A percentile compares a stretch with the other conserved stretches of the same genome.
Conservation (phyloP, 1,140 invertebrate species). For the Conopomorpha cramerella region DNA sequence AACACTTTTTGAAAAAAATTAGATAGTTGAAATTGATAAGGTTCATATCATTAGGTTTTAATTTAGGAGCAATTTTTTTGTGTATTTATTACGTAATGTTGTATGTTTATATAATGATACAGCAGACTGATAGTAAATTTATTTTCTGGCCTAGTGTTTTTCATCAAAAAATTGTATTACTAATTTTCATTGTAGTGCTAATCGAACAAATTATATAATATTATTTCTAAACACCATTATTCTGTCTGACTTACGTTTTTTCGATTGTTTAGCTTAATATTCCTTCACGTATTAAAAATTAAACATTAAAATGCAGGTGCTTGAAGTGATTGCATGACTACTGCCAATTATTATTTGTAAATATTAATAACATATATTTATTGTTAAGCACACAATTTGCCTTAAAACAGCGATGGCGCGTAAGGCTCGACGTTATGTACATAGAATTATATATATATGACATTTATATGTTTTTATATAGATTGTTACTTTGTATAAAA, state of each 20-base stretch:
- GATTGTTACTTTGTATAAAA: slow-evolving; percentile 45
- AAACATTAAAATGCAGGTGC: slow-evolving; percentile 43
- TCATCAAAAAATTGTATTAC: slow-evolving; percentile 22
- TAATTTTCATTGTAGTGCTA: too few species aligned
- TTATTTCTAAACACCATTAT: slow-evolving; percentile 14
- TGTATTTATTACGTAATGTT: slow-evolving; percentile 11
- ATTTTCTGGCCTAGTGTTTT: slow-evolving; percentile 39
- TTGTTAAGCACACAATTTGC: slow-evolving; percentile 30
- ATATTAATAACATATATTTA: slow-evolving; percentile 34
- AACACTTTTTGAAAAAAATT: too few species aligned
- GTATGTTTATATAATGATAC: slow-evolving; percentile 26
- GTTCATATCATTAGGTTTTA: slow-evolving; percentile 59
- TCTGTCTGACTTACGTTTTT: slow-evolving; percentile 21
- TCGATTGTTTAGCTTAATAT: slow-evolving; percentile 2
- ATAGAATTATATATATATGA: slow-evolving; percentile 48
- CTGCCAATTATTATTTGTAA: slow-evolving; percentile 49
- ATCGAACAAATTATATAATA: too few species aligned
- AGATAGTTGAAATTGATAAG: slow-evolving; percentile 55
- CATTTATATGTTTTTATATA: slow-evolving; percentile 41
- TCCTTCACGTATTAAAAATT: slow-evolving; percentile 19
- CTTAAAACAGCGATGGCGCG: slow-evolving; percentile 21
- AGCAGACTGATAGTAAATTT: slow-evolving; percentile 25
- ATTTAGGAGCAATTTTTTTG: slow-evolving; percentile 44
- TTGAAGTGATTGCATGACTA: slow-evolving; percentile 26
- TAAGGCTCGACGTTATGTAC: slow-evolving; percentile 35